Conservation (phyloP, 2,888 invertebrate genomes). For the Idaea straminata region DNA sequence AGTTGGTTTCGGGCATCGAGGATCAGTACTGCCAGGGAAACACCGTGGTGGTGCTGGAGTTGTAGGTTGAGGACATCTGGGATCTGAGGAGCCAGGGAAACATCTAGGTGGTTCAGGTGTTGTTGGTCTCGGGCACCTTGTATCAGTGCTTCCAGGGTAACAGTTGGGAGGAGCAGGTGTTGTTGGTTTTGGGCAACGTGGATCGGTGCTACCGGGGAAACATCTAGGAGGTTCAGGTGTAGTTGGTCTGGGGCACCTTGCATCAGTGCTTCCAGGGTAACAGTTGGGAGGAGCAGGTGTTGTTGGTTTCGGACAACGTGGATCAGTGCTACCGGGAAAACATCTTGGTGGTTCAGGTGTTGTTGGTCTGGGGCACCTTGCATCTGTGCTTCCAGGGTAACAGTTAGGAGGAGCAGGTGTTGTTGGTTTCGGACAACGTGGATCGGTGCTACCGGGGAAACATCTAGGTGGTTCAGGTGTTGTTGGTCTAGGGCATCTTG, state of each 20-base stretch:
- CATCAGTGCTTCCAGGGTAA: slow-evolving; percentile 39
- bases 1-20: slow-evolving; percentile 38
- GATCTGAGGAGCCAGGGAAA: slow-evolving; percentile 40
- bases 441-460: slow-evolving; percentile 28
- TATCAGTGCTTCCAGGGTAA: slow-evolving; percentile 29
- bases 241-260: slow-evolving; percentile 34
- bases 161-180: slow-evolving; percentile 37
- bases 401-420: slow-evolving; percentile 25
- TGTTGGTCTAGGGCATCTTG: slow-evolving; percentile 32
- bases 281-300: slow-evolving; percentile 43
- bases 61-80: slow-evolving; percentile 31
- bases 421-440: slow-evolving; percentile 34
- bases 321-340: slow-evolving; percentile 43
- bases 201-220: slow-evolving; percentile 50
- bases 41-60: slow-evolving; percentile 35
- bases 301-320: slow-evolving; percentile 47
- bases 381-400: slow-evolving; percentile 26
- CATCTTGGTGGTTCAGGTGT: slow-evolving; percentile 34
- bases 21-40: slow-evolving; percentile 37
- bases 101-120: slow-evolving; percentile 22
- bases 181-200: slow-evolving; percentile 50
- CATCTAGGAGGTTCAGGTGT: slow-evolving; percentile 33
- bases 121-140: slow-evolving; percentile 25
- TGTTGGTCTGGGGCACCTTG: slow-evolving; percentile 39
- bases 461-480: slow-evolving; percentile 33